Evolutionary conservation across 1,140 invertebrate genomes (phyloP).

Genomic region (Drosophila insularis): DNA sequence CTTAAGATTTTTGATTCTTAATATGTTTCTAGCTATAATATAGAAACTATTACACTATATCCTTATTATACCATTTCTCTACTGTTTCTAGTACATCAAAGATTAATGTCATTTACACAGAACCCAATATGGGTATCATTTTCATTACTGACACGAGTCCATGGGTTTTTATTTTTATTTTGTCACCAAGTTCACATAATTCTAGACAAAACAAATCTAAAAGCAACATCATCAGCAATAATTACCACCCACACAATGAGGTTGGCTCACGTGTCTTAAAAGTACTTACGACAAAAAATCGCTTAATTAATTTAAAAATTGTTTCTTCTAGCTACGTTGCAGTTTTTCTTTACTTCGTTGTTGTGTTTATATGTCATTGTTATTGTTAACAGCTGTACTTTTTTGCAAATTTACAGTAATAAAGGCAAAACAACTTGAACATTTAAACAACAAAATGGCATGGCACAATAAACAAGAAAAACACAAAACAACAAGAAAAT

Average conservation of each 20-base stretch:
- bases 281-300: slow-evolving; percentile 25
- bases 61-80: too few species aligned
- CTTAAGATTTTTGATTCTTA: too few species aligned
- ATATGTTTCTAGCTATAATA: too few species aligned
- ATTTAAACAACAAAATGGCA: slow-evolving; percentile 10
- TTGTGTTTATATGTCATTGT: slow-evolving; percentile 20
- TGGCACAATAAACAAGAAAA: slow-evolving; percentile 5
- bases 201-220: not conserved
- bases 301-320: slow-evolving; percentile 35
- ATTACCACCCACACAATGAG: slow-evolving; percentile 13
- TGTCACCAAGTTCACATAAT: not conserved
- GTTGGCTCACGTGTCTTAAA: slow-evolving; percentile 23
- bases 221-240: not conserved
- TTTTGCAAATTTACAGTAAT: slow-evolving; percentile 39
- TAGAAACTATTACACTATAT: too few species aligned
- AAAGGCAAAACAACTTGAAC: slow-evolving; percentile 32
- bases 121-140: too few species aligned
- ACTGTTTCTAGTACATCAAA: too few species aligned
- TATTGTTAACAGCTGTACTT: slow-evolving; percentile 30
- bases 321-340: slow-evolving; percentile 13
- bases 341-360: slow-evolving; percentile 1
- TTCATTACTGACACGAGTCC: not conserved
- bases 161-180: not conserved
- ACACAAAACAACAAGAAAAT: not conserved
- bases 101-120: too few species aligned